Conservation (phyloP, 2,797 vertebrate genomes). For the Hoplostethus mediterraneus region DNA sequence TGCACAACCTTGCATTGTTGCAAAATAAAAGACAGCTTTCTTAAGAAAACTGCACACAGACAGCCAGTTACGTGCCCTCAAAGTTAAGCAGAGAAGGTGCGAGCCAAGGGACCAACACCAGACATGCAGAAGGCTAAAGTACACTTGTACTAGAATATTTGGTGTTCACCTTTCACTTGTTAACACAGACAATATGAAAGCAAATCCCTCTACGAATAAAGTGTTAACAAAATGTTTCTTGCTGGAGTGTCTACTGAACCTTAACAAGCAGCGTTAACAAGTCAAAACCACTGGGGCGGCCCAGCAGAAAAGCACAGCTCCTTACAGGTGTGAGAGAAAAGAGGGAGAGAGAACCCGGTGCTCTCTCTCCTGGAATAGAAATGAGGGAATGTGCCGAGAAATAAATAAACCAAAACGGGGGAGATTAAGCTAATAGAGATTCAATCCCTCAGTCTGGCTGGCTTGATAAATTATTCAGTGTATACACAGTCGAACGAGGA, state of each 20-base stretch:
- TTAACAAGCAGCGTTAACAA: constrained; percentile 72
- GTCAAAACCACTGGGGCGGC: constrained; percentile 67
- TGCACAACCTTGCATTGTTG: constrained; percentile 21
- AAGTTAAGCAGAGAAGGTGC: constrained; percentile 25
- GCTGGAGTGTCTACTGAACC: constrained; percentile 57
- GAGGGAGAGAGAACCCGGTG: constrained; percentile 45
- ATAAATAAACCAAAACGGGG: constrained; percentile 85
- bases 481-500: constrained; percentile 80
- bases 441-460: constrained; percentile 84
- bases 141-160: constrained; percentile 34
- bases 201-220: constrained; percentile 53
- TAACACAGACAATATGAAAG: constrained; percentile 64
- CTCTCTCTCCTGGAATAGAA: constrained; percentile 72
- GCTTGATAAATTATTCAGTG: constrained; percentile 87
- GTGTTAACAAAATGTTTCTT: constrained; percentile 63
- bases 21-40: not conserved
- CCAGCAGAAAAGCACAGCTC: constrained; percentile 62
- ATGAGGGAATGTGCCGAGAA: constrained; percentile 77
- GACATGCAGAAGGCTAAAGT: constrained; percentile 22
- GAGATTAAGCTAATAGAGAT: constrained; percentile 88
- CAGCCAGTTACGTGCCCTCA: constrained; percentile 7
- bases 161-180: constrained; percentile 62
- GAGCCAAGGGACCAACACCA: constrained; percentile 24
- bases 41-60: constrained; percentile 27
- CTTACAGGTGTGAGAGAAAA: constrained; percentile 68